Evolutionary conservation across 2,797 vertebrate genomes (phyloP).

Genomic region (Diplodus puntazzo): DNA sequence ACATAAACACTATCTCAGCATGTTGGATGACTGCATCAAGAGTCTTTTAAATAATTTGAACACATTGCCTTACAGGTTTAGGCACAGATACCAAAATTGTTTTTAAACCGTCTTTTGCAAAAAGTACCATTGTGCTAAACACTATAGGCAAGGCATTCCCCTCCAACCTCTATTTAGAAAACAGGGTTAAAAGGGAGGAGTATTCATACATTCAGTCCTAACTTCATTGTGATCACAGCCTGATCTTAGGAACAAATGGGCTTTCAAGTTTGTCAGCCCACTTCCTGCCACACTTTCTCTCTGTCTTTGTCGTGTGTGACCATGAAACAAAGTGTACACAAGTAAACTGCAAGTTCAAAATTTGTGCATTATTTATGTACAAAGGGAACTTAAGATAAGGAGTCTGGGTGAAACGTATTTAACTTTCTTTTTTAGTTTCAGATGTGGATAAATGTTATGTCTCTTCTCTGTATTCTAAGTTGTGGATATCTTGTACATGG

Average conservation of each 20-base stretch:
- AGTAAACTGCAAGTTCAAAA: background rate
- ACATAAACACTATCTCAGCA: background rate
- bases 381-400: background rate
- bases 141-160: background rate
- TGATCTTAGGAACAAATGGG: background rate
- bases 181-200: background rate
- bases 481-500: background rate
- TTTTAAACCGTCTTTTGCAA: background rate
- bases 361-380: background rate
- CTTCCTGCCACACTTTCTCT: background rate
- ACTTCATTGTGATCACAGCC: background rate
- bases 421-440: no score
- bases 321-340: background rate
- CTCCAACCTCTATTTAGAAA: background rate
- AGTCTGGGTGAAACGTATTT: background rate
- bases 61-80: background rate
- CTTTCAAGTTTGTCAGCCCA: background rate
- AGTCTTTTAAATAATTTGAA: background rate
- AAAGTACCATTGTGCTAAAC: background rate
- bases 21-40: background rate
- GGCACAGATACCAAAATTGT: background rate
- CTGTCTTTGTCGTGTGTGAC: background rate
- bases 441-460: background rate
- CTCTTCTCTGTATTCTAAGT: background rate
- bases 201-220: background rate